Conservation (phyloP, 2,797 vertebrate species). For the Pangasius sanitwongsei region DNA sequence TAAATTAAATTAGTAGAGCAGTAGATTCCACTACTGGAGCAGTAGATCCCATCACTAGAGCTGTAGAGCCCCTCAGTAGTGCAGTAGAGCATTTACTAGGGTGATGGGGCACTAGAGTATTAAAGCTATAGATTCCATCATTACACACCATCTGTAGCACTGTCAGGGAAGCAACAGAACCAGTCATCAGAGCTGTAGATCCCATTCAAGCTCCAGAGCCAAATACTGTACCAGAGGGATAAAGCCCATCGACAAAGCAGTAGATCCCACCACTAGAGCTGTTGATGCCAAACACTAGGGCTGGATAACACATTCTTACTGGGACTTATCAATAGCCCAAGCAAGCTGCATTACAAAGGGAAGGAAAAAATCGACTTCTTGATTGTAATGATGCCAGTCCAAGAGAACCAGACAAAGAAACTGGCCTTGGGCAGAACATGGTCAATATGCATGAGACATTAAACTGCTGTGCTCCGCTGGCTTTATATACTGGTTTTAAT, state of each 20-base stretch:
- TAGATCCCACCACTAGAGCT: constrained; percentile 6
- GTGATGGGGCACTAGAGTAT: neutral
- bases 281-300: neutral
- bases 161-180: neutral
- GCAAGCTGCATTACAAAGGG: neutral
- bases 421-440: constrained; percentile 63
- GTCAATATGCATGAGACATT: constrained; percentile 99
- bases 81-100: neutral
- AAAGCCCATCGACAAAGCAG: neutral
- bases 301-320: neutral
- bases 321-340: neutral
- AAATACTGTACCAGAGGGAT: neutral
- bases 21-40: neutral
- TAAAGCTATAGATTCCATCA: neutral
- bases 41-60: neutral
- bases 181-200: neutral
- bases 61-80: neutral
- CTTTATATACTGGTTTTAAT: constrained; percentile 99
- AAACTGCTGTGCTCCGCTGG: constrained; percentile 96
- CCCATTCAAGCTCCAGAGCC: neutral
- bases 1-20: neutral
- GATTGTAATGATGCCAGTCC: neutral
- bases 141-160: neutral
- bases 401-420: constrained; percentile 20
- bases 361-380: neutral